Evolutionary conservation across 1,140 invertebrate species (phyloP).

Genomic region (Tetramorium parvispinum): DNA sequence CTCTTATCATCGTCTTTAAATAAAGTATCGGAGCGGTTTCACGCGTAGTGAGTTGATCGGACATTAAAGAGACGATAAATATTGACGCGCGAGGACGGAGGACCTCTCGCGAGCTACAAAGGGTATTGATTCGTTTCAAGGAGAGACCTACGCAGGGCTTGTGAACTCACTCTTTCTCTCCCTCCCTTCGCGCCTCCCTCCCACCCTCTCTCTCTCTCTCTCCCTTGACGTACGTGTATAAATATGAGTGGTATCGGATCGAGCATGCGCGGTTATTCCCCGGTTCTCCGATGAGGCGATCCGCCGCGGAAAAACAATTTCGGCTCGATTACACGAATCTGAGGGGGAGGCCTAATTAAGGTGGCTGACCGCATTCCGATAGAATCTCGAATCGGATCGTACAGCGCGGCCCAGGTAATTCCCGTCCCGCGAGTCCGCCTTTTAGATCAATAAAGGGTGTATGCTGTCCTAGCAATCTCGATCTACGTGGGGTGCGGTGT

Average conservation of each 20-base stretch:
- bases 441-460: slow-evolving; percentile 58
- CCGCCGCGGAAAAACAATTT: background rate
- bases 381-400: background rate
- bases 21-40: background rate
- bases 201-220: background rate
- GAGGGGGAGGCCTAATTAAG: background rate
- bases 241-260: slow-evolving; percentile 64
- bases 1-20: background rate
- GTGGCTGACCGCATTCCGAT: slow-evolving; percentile 17
- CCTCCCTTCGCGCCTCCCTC: background rate
- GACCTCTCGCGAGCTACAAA: slow-evolving; percentile 53
- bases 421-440: slow-evolving; percentile 29
- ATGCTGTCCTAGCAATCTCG: slow-evolving; percentile 48
- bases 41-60: slow-evolving; percentile 33
- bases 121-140: slow-evolving; percentile 71
- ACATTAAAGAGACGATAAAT: slow-evolving; percentile 51
- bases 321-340: background rate
- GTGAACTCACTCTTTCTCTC: slow-evolving; percentile 39
- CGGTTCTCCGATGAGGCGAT: slow-evolving; percentile 14
- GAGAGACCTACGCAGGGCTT: slow-evolving; percentile 64
- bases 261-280: slow-evolving; percentile 68
- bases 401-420: slow-evolving; percentile 32
- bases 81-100: slow-evolving; percentile 60
- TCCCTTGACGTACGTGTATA: slow-evolving; percentile 40
- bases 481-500: slow-evolving; percentile 12